Evolutionary conservation across 2,888 invertebrate genomes (phyloP), one percentile per base, ranked within the genome.

Genomic region (Caenorhabditis doughertyi): DNA sequence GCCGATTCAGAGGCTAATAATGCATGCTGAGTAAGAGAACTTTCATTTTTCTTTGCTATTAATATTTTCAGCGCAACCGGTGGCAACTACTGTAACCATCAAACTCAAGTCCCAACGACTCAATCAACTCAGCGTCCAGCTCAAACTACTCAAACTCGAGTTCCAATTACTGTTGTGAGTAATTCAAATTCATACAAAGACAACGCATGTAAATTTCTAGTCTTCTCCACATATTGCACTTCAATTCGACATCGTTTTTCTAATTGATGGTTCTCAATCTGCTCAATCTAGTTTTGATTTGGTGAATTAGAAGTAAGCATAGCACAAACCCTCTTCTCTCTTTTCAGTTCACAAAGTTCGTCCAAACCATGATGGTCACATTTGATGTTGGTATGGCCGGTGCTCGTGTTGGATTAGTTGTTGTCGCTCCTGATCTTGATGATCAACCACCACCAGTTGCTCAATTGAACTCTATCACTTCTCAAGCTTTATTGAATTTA

Each of bases 221-320:
- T n/a, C n/a, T n/a, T n/a, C 11, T 64, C 84, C 53, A 55, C 21
- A 23, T 42, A 79, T 23, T 47, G 68, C 64, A 16, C 51, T 82
- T 18, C 58, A 80, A n/a, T 79, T 85, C 18, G 86, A 86, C 55
- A 72, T 85, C 35, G 85, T 85, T n/a, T 85, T 86, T 65, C n/a
- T 86, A 47, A 68, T 86, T 35, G 86, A 86, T 67, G 79, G 60
- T 23, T 72, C 73, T 42, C 65, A 81, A 60, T 44, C 81, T 13
- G 84, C 79, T 35, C 71, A 76, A 35, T 9, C 11, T 8, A 42
- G 39, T 23, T 83, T 81, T 67, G 79, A 83, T 18, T 71, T 67
- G 18, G 84, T 83, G n/a, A n/a, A n/a, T n/a, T n/a, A n/a, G n/a
- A 60, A n/a, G n/a, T 53, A 35, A 1, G 51, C 0, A 9, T 13